These are phyloP conservation scores for Urocolius indicus DNA, from an alignment of 2,113 vertebrate species.

Conservation along the genomic window DNA sequence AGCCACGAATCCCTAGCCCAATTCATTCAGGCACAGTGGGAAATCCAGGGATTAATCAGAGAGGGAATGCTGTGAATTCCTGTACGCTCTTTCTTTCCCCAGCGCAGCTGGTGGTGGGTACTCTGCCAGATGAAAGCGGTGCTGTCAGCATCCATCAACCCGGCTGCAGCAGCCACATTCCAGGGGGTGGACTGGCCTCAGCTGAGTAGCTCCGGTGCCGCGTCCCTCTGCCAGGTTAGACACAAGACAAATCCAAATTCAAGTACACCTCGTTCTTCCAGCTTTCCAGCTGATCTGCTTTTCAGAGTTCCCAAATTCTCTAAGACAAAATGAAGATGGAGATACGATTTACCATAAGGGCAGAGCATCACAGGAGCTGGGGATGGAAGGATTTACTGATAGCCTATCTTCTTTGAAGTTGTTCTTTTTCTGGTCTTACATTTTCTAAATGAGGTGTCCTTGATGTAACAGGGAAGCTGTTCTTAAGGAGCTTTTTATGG, in stretches of 20 bases:
- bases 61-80: constrained; percentile 77
- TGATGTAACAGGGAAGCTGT: background rate
- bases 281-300: background rate
- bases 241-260: background rate
- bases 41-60: constrained; percentile 69
- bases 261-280: background rate
- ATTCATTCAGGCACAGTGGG: constrained; percentile 68
- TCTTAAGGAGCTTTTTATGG: background rate
- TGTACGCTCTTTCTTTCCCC: constrained; percentile 53
- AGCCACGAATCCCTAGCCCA: constrained; percentile 53
- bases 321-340: background rate
- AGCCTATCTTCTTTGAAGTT: background rate
- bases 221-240: background rate
- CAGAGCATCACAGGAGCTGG: background rate
- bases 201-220: background rate
- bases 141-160: constrained; percentile 72
- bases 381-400: background rate
- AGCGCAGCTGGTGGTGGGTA: constrained; percentile 70
- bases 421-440: background rate
- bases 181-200: constrained; percentile 64
- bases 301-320: background rate
- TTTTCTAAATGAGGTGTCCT: background rate
- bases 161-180: constrained; percentile 62
- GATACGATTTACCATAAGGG: background rate
- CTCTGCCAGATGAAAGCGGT: constrained; percentile 46